phyloP scores from a whole-genome alignment of 2,888 invertebrate genomes.

The Drosophila trichaetosa region DNA sequence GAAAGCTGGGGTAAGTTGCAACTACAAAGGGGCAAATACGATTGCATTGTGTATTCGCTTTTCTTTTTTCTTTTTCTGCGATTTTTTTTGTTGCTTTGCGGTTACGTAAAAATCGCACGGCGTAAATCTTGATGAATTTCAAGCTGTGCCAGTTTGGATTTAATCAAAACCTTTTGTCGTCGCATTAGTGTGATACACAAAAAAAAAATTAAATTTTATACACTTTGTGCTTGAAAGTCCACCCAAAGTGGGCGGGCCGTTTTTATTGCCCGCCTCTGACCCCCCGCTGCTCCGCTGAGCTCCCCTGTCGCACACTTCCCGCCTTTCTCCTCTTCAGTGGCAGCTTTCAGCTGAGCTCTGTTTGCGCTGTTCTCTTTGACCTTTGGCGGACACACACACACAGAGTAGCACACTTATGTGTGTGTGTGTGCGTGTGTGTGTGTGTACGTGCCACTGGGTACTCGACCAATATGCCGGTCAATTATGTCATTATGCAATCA shows the following conservation, averaged over 20 bases:
- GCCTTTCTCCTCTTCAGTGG: constrained; percentile 13
- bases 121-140: constrained; percentile 61
- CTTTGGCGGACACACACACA: constrained; percentile 50
- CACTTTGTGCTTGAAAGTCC: constrained; percentile 27
- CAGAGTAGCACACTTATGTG: background rate
- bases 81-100: background rate
- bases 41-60: background rate
- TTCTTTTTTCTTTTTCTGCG: background rate
- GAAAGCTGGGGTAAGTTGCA: constrained; percentile 93
- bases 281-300: background rate
- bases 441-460: constrained; percentile 22
- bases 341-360: constrained; percentile 11
- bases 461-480: constrained; percentile 75
- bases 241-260: constrained; percentile 25
- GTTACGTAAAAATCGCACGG: constrained; percentile 57
- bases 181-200: constrained; percentile 56
- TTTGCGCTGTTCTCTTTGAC: constrained; percentile 58
- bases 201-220: constrained; percentile 10
- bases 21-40: no score
- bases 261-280: constrained; percentile 50
- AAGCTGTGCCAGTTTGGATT: constrained; percentile 68
- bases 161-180: constrained; percentile 78
- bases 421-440: background rate
- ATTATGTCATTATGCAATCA: constrained; percentile 79
- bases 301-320: background rate